Conservation (phyloP, 2,888 invertebrate species). For the Terebella lapidaria region DNA sequence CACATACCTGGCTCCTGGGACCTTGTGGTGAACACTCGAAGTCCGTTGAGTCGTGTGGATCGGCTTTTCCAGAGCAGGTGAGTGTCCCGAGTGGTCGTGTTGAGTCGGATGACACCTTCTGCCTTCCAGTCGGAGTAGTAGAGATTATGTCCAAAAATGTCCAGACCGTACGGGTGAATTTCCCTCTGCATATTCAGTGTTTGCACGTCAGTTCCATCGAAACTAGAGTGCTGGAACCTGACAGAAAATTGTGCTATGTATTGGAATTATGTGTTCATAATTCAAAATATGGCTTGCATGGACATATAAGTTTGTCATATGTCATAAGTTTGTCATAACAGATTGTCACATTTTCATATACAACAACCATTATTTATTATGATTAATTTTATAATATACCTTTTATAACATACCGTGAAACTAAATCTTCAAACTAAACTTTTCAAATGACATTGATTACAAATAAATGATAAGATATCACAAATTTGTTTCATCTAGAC, state of each 20-base stretch:
- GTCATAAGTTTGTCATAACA: no score
- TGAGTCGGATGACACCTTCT: background rate
- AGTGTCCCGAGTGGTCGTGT: background rate
- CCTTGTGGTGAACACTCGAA: background rate
- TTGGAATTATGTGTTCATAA: no score
- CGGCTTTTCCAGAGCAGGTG: conserved; percentile 8
- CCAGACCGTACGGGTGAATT: conserved; percentile 30
- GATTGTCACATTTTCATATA: no score
- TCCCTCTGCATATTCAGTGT: conserved; percentile 73
- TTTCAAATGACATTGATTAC: no score
- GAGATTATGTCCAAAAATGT: background rate
- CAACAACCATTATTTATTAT: no score
- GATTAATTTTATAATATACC: no score
- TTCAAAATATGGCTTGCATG: no score
- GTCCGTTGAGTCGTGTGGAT: background rate
- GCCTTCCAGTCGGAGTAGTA: background rate
- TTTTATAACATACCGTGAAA: no score
- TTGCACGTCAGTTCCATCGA: conserved; percentile 84
- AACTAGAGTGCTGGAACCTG: conserved; percentile 27
- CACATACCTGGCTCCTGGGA: background rate
- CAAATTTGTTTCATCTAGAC: no score
- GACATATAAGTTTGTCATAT: no score
- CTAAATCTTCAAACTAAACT: no score
- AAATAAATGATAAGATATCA: no score
- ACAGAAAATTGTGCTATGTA: background rate